Conservation (phyloP, 2,797 vertebrate genomes). For the Pterois miles region DNA sequence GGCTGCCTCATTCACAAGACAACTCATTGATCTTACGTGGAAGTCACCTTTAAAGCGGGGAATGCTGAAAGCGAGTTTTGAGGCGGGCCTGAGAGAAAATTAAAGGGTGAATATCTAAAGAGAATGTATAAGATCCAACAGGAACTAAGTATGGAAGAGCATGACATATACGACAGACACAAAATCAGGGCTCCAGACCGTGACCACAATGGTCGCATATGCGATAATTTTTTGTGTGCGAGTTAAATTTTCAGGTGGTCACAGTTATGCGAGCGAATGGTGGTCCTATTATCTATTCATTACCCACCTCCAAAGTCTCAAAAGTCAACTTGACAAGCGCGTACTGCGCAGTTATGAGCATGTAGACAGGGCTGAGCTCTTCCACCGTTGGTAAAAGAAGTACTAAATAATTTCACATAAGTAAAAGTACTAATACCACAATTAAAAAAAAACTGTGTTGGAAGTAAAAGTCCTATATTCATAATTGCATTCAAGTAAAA, state of each 20-base stretch:
- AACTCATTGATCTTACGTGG: constrained; percentile 69
- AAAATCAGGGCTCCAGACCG: neutral
- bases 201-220: neutral
- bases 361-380: no score
- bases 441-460: no score
- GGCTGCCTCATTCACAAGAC: constrained; percentile 64
- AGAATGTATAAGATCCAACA: neutral
- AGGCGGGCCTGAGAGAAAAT: constrained; percentile 19
- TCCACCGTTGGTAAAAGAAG: no score
- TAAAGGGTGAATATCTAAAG: neutral
- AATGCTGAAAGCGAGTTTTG: constrained; percentile 36
- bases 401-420: neutral
- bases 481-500: no score
- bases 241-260: neutral
- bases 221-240: no score
- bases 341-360: neutral
- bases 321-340: neutral
- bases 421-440: neutral
- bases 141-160: neutral
- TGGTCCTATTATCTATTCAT: neutral
- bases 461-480: no score
- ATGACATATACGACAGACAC: neutral
- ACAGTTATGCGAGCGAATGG: no score
- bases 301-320: neutral
- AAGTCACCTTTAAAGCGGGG: constrained; percentile 69